These are phyloP conservation scores for Syrista parreyssii DNA, from an alignment of 2,888 invertebrate species.

Conservation along the genomic window DNA sequence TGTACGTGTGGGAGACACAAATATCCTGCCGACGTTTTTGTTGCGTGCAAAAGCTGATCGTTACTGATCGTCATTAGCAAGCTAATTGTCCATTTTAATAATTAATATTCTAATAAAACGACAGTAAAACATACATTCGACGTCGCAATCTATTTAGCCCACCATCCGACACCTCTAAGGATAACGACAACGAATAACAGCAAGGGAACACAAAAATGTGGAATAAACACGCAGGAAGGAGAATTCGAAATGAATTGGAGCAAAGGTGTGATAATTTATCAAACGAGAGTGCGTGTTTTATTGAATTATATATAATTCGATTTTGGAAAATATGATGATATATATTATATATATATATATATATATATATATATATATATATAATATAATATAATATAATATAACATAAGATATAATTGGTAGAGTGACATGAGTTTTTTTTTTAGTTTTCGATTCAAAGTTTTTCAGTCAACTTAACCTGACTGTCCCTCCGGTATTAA, in stretches of 20 bases:
- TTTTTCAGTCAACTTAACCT: background rate
- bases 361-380: conserved; percentile 63
- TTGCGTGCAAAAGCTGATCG: too few relatives aligned
- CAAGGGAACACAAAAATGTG: too few relatives aligned
- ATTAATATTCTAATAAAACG: conserved; percentile 29
- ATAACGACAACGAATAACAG: too few relatives aligned
- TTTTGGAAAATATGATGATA: conserved; percentile 63
- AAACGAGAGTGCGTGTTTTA: conserved; percentile 37
- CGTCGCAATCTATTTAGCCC: background rate
- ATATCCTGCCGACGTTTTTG: too few relatives aligned
- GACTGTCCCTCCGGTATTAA: background rate
- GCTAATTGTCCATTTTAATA: conserved; percentile 24
- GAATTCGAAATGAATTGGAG: too few relatives aligned
- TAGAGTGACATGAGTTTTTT: conserved; percentile 57
- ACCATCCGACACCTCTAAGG: too few relatives aligned
- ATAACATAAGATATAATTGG: conserved; percentile 63
- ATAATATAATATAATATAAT: conserved; percentile 64
- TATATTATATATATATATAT: conserved; percentile 30
- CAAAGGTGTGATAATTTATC: too few relatives aligned
- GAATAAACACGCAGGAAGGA: too few relatives aligned
- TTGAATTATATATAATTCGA: conserved; percentile 63
- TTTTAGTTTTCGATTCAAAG: conserved; percentile 15
- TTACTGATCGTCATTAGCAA: conserved; percentile 3
- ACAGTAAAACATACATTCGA: conserved; percentile 14
- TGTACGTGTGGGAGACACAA: too few relatives aligned